Evolutionary conservation across 2,888 invertebrate genomes (phyloP).

Genomic region (Mylabris sibirica): DNA sequence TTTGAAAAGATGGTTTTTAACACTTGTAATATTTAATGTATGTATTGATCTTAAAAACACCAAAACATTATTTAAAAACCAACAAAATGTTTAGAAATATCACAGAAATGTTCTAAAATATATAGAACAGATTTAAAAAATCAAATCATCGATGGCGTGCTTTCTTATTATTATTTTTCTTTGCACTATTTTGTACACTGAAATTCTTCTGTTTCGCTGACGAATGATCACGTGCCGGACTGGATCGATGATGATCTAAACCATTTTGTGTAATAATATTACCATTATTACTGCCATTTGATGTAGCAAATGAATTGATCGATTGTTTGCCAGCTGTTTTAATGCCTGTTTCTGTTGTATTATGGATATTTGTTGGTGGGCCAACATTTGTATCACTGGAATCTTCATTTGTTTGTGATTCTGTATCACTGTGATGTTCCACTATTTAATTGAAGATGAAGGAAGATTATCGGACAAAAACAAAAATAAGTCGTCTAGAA

Average conservation of each 20-base stretch:
- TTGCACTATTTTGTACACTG: slow-evolving; percentile 63
- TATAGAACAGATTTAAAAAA: not conserved
- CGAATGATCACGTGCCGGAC: slow-evolving; percentile 66
- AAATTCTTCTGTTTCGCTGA: slow-evolving; percentile 70
- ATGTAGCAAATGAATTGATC: slow-evolving; percentile 46
- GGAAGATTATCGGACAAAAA: slow-evolving; percentile 49
- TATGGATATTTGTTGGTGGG: slow-evolving; percentile 55
- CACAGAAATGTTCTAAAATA: not conserved
- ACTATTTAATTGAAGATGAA: slow-evolving; percentile 61
- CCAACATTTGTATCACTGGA: slow-evolving; percentile 69
- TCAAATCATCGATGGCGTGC: slow-evolving; percentile 77
- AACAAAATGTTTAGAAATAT: not conserved
- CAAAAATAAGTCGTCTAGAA: slow-evolving; percentile 29
- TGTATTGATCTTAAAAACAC: not conserved
- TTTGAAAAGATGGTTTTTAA: not conserved
- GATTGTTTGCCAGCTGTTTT: slow-evolving; percentile 60
- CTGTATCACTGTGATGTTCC: slow-evolving; percentile 87
- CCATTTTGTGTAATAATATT: slow-evolving; percentile 51
- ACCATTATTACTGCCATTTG: slow-evolving; percentile 45
- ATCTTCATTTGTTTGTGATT: slow-evolving; percentile 83
- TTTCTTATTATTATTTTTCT: slow-evolving; percentile 83
- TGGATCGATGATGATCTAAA: slow-evolving; percentile 55
- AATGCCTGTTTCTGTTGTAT: slow-evolving; percentile 54
- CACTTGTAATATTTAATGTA: not conserved
- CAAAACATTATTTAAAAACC: not conserved